A percentile compares a stretch with the other conserved stretches of the same genome.
Conservation (phyloP, 1,140 invertebrate species). For the Drosophila kanapiae region DNA sequence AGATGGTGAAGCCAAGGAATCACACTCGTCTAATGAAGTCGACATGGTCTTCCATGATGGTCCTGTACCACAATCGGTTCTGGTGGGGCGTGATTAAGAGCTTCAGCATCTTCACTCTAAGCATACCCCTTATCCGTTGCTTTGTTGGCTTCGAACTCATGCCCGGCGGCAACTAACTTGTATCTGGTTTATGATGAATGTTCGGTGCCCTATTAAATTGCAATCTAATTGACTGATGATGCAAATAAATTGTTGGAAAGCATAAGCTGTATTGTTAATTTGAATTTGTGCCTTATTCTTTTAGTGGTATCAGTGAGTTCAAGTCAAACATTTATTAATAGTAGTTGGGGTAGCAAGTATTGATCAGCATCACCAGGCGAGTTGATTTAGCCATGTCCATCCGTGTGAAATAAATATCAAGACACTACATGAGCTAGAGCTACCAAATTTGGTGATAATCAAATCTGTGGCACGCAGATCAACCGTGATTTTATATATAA, state of each 20-base stretch:
- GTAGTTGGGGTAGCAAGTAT: too few relatives aligned
- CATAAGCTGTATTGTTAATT: too few relatives aligned
- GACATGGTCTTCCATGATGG: neutral
- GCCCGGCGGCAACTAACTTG: neutral
- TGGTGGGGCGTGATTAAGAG: conserved; percentile 53
- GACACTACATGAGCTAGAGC: too few relatives aligned
- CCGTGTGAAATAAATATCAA: too few relatives aligned
- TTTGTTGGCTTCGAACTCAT: conserved; percentile 14
- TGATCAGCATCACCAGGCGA: too few relatives aligned
- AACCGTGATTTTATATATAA: too few relatives aligned
- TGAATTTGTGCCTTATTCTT: too few relatives aligned
- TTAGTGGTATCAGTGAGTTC: too few relatives aligned
- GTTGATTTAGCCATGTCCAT: too few relatives aligned
- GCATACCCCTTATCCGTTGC: conserved; percentile 27
- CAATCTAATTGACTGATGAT: neutral
- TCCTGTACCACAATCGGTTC: conserved; percentile 47
- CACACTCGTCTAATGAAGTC: neutral
- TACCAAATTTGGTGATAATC: too few relatives aligned
- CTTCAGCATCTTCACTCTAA: conserved; percentile 44
- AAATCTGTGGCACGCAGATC: too few relatives aligned
- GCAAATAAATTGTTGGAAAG: conserved; percentile 4
- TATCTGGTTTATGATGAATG: neutral
- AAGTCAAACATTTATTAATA: too few relatives aligned
- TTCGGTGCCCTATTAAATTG: neutral
- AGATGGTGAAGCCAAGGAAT: conserved; percentile 17